phyloP scores from a whole-genome alignment of 2,113 vertebrate genomes.

The Gopherus evgoodei region DNA sequence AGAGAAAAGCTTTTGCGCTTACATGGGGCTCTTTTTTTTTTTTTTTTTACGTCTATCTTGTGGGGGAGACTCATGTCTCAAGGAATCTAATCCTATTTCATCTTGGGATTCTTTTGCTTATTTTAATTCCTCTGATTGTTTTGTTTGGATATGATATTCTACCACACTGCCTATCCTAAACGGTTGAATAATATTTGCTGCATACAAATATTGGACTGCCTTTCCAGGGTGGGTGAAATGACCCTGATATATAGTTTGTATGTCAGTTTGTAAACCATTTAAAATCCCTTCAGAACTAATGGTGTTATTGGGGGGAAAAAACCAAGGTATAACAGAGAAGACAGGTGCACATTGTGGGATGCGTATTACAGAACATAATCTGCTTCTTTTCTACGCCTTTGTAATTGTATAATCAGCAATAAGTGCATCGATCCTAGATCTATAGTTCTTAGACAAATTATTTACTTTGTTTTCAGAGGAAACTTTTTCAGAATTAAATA shows the following conservation, averaged over 20 bases:
- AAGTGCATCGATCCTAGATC: not conserved
- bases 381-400: not conserved
- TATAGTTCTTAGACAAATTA: fast-evolving
- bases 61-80: not conserved
- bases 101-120: not conserved
- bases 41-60: not conserved
- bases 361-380: not conserved
- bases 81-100: not conserved
- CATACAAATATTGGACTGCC: not conserved
- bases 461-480: not conserved
- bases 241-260: fast-evolving
- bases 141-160: not conserved
- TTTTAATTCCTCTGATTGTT: fast-evolving
- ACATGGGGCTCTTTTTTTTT: not conserved
- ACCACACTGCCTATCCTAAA: fast-evolving
- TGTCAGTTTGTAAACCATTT: not conserved
- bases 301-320: not conserved
- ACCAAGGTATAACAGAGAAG: not conserved
- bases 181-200: not conserved
- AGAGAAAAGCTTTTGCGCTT: not conserved
- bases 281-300: not conserved
- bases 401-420: not conserved
- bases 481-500: not conserved
- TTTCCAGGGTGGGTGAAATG: not conserved
- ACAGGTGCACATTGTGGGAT: too few species aligned